Base-by-base conservation (phyloP, 2,888 invertebrate genomes). In the Tipula helvola region DNA sequence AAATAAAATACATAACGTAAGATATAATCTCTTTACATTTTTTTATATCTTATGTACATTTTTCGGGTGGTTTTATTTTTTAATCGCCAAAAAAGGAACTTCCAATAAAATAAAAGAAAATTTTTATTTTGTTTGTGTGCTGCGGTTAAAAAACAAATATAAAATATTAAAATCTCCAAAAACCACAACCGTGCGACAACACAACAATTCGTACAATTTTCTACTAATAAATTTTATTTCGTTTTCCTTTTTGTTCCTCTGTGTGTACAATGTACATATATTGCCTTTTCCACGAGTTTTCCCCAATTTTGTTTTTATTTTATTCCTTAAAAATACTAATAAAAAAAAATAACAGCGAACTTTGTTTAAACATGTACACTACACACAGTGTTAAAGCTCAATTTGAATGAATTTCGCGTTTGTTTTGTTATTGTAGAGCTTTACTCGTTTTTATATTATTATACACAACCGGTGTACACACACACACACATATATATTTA, bases 111-210 rank as follows among this genome's bases (percentile, higher is more conserved):
- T 4, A 12, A 52, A 52, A 52, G 12, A 71, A 71, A 28, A 28
- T 28, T 28, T 28, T 28, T 28, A 28, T 71, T 71, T 28, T 18
- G 10, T 28, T 57, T 16, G 44, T 39, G 44, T 52, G 71, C 28
- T 28, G 12, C 28, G 71, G 12, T 28, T 28, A 28, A 28, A 28
- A 71, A 71, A 71, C 71, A 71, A 71, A 71, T 12, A 71, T 71
- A 71, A 71, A 71, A 71, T 71, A 71, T 71, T 71, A 71, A 71
- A 71, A 71, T 71, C 71, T 71, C 71, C 71, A 71, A 71, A 28
- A 71, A 71, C 71, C 71, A 71, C 71, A 71, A 71, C 71, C 71
- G 71, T 71, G 71, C 71, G 71, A 71, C 71, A 71, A 71, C 71
- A 71, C 71, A 28, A 71, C 71, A 28, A 71, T 71, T 71, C 28